Base-by-base conservation (phyloP, 2,113 vertebrate genomes). In the Lamprologus callipterus region DNA sequence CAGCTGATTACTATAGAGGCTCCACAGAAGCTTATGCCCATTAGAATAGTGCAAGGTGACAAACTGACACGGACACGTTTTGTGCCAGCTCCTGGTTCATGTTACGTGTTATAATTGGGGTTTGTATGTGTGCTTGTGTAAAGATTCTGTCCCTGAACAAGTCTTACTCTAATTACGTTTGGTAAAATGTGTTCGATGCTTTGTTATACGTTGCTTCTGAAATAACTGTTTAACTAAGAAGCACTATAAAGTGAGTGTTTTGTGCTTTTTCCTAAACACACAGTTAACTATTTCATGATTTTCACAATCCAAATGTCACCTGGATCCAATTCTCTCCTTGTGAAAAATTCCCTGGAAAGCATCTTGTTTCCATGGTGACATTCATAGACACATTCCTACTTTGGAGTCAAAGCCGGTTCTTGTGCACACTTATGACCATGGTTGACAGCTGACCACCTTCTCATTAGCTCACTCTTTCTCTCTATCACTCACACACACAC, bases 1-100 rank as follows among this genome's bases (percentile, higher is more conserved):
- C 89, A 89, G 75, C 83, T 90, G 91, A 91, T 93, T 86, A 86
- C 84, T 86, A 13, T 73, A 80, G 80, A 6, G 17, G 83, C 80
- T 88, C 81, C 84, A 84, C 86, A 84, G 60, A 80, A 85, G 81
- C 84, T 84, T 91, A 85, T 92, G 45, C 35, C 75, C 31, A 88
- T 92, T 92, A 93, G 85, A 92, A 94, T 85, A 88, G 88, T 40
- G 89, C 92, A 93, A 93, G 91, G 93, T 92, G 92, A 91, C 90
- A 93, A 92, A 91, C 42, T 87, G 91, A 83, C 85, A 86, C 23
- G 40, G 31, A 35, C 85, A 82, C 68, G 53, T 85, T 91, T 70
- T 75, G 19, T 80, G 47, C 55, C 81, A 55, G 55, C 82, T 78
- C 40, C 37, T 65, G 45, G 78, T 85, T 87, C 54, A 88, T n/a